Conservation (phyloP, 2,113 vertebrate genomes). For the Gallinago paraguaiae region DNA sequence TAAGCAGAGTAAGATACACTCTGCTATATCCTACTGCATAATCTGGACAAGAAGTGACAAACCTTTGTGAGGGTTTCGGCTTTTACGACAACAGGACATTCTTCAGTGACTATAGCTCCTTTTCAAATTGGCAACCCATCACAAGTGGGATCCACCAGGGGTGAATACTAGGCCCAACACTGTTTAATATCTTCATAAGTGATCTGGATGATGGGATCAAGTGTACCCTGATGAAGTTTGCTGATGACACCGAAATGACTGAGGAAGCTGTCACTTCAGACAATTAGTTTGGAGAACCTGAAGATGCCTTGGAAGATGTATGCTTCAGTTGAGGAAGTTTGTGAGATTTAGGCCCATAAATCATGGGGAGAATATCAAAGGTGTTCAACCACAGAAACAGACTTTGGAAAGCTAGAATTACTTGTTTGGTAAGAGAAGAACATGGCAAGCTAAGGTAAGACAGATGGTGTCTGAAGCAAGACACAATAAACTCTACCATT, state of each 20-base stretch:
- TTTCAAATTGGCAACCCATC: no score
- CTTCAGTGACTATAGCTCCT: background rate
- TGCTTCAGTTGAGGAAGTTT: background rate
- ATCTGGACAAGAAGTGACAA: background rate
- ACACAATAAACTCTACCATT: background rate
- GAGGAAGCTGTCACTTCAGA: no score
- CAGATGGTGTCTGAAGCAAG: background rate
- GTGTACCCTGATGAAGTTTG: no score
- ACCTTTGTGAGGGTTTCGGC: background rate
- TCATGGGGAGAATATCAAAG: background rate
- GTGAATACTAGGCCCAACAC: no score
- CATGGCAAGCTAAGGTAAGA: background rate
- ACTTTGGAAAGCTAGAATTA: background rate
- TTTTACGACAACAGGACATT: background rate
- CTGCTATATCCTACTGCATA: background rate
- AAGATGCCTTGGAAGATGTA: background rate
- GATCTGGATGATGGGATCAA: no score
- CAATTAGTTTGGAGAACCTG: background rate
- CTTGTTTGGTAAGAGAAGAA: background rate
- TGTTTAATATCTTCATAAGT: no score
- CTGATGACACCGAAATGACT: no score
- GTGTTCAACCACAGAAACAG: background rate
- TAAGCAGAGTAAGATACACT: background rate
- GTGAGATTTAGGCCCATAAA: background rate
- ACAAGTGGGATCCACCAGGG: no score